phyloP scores from a whole-genome alignment of 1,140 invertebrate genomes.

The Lasioglossum baleicum region DNA sequence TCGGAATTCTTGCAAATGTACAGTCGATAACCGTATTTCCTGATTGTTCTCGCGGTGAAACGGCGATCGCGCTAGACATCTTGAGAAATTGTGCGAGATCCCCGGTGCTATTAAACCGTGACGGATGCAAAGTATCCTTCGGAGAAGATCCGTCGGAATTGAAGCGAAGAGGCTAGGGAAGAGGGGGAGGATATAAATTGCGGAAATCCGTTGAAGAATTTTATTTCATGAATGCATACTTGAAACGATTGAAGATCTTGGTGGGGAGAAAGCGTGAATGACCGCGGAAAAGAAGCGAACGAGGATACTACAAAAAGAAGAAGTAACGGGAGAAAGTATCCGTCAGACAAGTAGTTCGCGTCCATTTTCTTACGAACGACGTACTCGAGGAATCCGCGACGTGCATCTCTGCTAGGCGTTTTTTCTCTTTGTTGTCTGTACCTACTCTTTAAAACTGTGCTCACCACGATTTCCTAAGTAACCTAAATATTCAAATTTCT shows the following conservation, averaged over 20 bases:
- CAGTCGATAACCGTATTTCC: too few species aligned
- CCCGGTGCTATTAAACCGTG: background rate
- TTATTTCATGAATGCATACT: slow-evolving; percentile 23
- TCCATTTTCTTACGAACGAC: background rate
- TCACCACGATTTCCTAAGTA: too few species aligned
- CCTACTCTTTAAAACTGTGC: too few species aligned
- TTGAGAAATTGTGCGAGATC: background rate
- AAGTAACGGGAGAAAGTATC: slow-evolving; percentile 46
- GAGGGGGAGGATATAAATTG: slow-evolving; percentile 1
- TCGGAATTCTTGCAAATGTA: too few species aligned
- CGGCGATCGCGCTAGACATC: background rate
- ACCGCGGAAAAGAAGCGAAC: slow-evolving; percentile 31
- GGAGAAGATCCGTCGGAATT: background rate
- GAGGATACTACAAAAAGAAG: slow-evolving; percentile 35
- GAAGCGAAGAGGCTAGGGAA: background rate
- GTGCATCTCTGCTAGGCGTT: background rate
- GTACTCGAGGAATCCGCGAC: background rate
- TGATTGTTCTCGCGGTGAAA: too few species aligned
- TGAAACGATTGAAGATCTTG: slow-evolving; percentile 30
- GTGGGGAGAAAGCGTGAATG: slow-evolving; percentile 42
- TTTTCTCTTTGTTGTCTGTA: background rate
- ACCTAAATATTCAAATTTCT: too few species aligned
- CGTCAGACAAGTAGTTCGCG: slow-evolving; percentile 35
- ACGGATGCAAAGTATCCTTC: background rate
- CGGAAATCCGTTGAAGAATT: slow-evolving; percentile 37